Conservation (phyloP, 2,888 invertebrate species). For the Alloscopus bannaensis region DNA sequence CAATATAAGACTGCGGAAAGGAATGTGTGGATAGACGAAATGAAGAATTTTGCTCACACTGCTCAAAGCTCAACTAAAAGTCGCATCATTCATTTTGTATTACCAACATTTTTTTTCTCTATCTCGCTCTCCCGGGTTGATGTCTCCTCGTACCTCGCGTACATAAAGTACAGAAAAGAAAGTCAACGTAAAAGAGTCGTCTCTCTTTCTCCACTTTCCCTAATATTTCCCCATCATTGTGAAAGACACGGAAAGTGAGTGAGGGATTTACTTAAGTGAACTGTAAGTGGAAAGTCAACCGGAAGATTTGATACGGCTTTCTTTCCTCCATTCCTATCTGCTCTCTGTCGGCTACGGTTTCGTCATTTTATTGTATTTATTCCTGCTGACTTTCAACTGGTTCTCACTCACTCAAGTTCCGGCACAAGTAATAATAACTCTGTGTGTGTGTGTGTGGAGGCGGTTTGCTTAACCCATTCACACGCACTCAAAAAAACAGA, state of each 20-base stretch:
- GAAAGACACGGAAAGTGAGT: slow-evolving; percentile 49
- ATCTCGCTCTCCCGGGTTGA: too few relatives aligned
- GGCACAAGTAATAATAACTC: slow-evolving; percentile 54
- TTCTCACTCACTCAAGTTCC: slow-evolving; percentile 59
- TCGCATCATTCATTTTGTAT: slow-evolving; percentile 49
- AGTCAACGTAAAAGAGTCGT: too few relatives aligned
- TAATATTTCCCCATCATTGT: slow-evolving; percentile 58
- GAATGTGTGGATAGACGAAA: background rate
- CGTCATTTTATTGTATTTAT: slow-evolving; percentile 50
- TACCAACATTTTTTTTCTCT: slow-evolving; percentile 45
- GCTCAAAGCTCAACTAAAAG: slow-evolving; percentile 53
- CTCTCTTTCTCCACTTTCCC: too few relatives aligned
- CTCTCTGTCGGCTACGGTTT: slow-evolving; percentile 52
- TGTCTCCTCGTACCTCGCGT: too few relatives aligned
- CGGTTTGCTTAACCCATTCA: slow-evolving; percentile 51
- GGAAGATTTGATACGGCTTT: slow-evolving; percentile 65
- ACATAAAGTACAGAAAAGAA: too few relatives aligned
- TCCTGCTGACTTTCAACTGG: slow-evolving; percentile 49
- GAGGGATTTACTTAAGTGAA: slow-evolving; percentile 66
- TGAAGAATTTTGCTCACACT: slow-evolving; percentile 26
- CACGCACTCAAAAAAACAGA: too few relatives aligned
- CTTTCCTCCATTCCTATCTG: slow-evolving; percentile 48
- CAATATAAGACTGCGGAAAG: background rate
- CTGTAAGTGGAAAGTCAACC: slow-evolving; percentile 66
- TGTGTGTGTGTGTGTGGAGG: too few relatives aligned